Base-by-base conservation (phyloP, 2,797 vertebrate genomes). In the Rhodeus uyekii region DNA sequence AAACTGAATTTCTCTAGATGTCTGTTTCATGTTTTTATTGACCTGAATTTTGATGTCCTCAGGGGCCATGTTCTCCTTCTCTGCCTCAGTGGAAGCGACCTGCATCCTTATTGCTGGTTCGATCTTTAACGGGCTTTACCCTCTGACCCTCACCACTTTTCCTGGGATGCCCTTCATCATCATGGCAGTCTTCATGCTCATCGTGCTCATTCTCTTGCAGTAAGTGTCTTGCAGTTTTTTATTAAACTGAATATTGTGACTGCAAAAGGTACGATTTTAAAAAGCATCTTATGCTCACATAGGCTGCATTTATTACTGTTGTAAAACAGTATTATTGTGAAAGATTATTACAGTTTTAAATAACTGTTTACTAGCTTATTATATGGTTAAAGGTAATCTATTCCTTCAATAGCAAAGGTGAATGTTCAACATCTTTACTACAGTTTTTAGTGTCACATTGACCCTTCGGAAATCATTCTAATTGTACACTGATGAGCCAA, bases 11-110 rank as follows among this genome's bases (percentile, higher is more conserved):
- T 42, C 53, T 34, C 46, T 58, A 19, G 18, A 53, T 9, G 22
- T 67, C 12, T 68, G 36, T 83, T 65, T 53, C 44, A 34, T 18
- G 16, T 42, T 27, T 50, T 61, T 22, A 79, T 29, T 75, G 48
- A 29, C 73, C 24, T 84, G 64, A 80, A 39, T 29, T 38, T 83
- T 38, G 34, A 39, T 80, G 61, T 85, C 42, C 68, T 68, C 84
- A 93, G 91, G 91, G 83, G 92, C 91, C 55, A 91, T 92, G 91
- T 93, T 92, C 83, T 92, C 91, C 34, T 89, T 92, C 85, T 86
- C 89, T 2, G 90, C 89, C 2, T 92, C 90, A 39, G 87, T 90
- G 58, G 91, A 93, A 84, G 88, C 90, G 5, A 78, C 86, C 67
- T 92, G 90, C 81, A 81, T 90, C 38, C 73, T 92, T 29, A 68